Conservation (phyloP, 1,140 invertebrate genomes). For the Drosophila nikananu region DNA sequence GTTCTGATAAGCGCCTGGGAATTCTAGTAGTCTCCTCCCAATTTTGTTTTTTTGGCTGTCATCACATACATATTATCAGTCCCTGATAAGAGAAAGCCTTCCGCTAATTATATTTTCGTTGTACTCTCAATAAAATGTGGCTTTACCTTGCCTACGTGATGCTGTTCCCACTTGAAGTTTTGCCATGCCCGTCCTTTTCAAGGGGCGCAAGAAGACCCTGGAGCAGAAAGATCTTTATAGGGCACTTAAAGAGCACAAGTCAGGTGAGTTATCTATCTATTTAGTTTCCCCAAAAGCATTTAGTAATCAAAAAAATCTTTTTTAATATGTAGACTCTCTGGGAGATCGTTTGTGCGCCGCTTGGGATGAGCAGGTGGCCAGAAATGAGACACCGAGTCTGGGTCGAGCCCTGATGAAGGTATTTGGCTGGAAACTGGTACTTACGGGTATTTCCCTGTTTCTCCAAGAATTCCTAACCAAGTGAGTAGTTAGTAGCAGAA, state of each 20-base stretch:
- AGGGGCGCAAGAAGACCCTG: slow-evolving; percentile 86
- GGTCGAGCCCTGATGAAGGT: slow-evolving; percentile 49
- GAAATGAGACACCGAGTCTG: slow-evolving; percentile 56
- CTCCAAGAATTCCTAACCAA: slow-evolving; percentile 63
- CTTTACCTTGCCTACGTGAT: slow-evolving; percentile 27
- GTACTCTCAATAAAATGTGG: slow-evolving; percentile 25
- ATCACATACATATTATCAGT: slow-evolving; percentile 32
- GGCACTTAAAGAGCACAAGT: slow-evolving; percentile 87
- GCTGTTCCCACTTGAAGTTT: slow-evolving; percentile 71
- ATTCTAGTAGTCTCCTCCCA: slow-evolving; percentile 14
- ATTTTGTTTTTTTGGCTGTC: slow-evolving; percentile 19
- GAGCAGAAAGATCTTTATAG: slow-evolving; percentile 87
- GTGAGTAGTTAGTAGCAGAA: too few species aligned
- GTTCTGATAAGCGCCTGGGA: slow-evolving; percentile 15
- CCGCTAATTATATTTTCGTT: slow-evolving; percentile 45
- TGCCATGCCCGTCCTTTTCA: slow-evolving; percentile 86
- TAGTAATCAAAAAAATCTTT: neutral
- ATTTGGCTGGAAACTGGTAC: slow-evolving; percentile 56
- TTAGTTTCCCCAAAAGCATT: neutral
- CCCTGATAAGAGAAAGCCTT: slow-evolving; percentile 19
- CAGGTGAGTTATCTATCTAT: slow-evolving; percentile 59
- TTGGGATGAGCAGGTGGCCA: slow-evolving; percentile 66
- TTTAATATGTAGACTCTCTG: slow-evolving; percentile 48
- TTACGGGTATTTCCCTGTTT: slow-evolving; percentile 38
- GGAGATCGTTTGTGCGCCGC: slow-evolving; percentile 66